Conservation (phyloP, 1,140 invertebrate genomes). For the Myzus persicae region DNA sequence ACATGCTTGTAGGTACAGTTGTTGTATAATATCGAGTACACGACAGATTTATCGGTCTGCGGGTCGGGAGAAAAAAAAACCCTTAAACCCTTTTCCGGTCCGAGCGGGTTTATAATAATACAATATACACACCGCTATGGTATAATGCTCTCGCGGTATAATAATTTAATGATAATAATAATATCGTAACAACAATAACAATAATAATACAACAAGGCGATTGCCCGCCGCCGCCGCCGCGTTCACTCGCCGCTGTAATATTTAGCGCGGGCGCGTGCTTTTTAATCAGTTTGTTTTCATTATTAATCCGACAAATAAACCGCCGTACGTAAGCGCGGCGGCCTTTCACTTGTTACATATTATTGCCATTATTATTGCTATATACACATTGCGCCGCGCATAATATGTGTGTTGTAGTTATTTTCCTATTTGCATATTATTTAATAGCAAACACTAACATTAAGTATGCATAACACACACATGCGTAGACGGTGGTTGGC, state of each 20-base stretch:
- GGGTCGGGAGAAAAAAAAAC: neutral
- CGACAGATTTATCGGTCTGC: slow-evolving; percentile 43
- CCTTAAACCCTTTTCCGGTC: slow-evolving; percentile 5
- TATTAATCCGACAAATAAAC: slow-evolving; percentile 22
- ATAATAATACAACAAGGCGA: neutral
- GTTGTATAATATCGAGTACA: slow-evolving; percentile 13
- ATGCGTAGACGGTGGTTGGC: neutral
- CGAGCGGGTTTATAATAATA: neutral
- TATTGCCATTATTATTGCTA: no score
- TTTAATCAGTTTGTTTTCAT: slow-evolving; percentile 35
- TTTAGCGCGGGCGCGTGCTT: neutral
- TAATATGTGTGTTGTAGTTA: neutral
- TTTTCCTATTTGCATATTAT: slow-evolving; percentile 26
- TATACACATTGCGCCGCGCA: neutral
- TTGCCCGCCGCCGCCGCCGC: neutral
- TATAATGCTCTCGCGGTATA: neutral
- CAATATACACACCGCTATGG: neutral
- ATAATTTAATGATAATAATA: no score
- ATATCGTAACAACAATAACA: neutral
- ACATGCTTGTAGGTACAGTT: neutral
- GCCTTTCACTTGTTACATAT: slow-evolving; percentile 9
- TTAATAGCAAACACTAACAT: neutral
- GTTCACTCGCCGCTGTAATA: neutral
- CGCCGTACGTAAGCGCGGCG: neutral
- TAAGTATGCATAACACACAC: neutral